Evolutionary conservation across 2,888 invertebrate species (phyloP).

Genomic region (Encarsia formosa): DNA sequence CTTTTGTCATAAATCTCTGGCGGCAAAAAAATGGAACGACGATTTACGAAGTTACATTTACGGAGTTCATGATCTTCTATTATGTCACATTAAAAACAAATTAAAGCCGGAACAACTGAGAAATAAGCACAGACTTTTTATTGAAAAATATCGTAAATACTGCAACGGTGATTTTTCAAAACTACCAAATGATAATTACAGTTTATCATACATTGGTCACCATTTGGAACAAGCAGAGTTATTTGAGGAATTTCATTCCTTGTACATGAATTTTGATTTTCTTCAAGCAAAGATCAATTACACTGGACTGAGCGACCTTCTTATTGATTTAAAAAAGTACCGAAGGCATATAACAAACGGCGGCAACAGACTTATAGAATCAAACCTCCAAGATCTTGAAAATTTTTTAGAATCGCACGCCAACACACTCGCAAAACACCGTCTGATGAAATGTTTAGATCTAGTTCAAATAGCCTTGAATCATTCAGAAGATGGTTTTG

Average conservation of each 20-base stretch:
- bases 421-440: slow-evolving; percentile 60
- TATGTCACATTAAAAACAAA: slow-evolving; percentile 59
- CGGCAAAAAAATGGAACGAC: slow-evolving; percentile 61
- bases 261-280: slow-evolving; percentile 67
- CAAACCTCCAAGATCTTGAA: slow-evolving; percentile 56
- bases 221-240: slow-evolving; percentile 60
- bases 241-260: slow-evolving; percentile 56
- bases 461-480: slow-evolving; percentile 69
- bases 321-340: slow-evolving; percentile 65
- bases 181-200: slow-evolving; percentile 69
- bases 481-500: slow-evolving; percentile 57
- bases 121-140: slow-evolving; percentile 57
- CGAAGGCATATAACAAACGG: slow-evolving; percentile 56
- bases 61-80: slow-evolving; percentile 67
- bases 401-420: slow-evolving; percentile 62
- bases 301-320: slow-evolving; percentile 66
- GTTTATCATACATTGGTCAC: slow-evolving; percentile 68
- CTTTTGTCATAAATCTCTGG: slow-evolving; percentile 64
- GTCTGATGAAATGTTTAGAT: slow-evolving; percentile 55
- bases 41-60: slow-evolving; percentile 62
- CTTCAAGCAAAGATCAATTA: slow-evolving; percentile 66
- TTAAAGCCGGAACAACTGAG: slow-evolving; percentile 49
- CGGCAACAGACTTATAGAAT: slow-evolving; percentile 51
- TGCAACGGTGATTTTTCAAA: slow-evolving; percentile 56
- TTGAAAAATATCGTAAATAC: slow-evolving; percentile 57